Evolutionary conservation across 2,797 vertebrate genomes (phyloP).

Genomic region (Limosa lapponica): DNA sequence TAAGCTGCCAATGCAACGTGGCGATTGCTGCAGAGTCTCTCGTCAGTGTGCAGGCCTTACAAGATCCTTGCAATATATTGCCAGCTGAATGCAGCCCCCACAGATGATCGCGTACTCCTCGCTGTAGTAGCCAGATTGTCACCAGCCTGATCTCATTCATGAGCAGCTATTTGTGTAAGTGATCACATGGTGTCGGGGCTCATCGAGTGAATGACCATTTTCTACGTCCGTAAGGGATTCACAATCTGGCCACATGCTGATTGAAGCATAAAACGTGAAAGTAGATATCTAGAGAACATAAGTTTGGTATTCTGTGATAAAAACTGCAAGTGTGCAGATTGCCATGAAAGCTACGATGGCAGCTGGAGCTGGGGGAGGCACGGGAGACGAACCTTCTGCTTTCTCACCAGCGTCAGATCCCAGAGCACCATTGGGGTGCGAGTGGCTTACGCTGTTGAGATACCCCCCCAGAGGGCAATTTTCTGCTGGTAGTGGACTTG

Average conservation of each 20-base stretch:
- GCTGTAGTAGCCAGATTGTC: background rate
- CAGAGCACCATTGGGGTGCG: background rate
- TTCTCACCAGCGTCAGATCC: background rate
- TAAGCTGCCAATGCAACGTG: background rate
- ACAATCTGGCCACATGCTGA: background rate
- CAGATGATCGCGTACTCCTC: background rate
- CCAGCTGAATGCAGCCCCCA: background rate
- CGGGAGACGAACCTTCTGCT: background rate
- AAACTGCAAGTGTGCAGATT: background rate
- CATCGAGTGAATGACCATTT: background rate
- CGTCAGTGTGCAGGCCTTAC: background rate
- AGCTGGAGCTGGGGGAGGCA: background rate
- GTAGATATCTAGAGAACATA: background rate
- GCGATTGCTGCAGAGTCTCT: background rate
- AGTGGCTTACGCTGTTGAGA: background rate
- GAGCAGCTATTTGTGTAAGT: conserved; percentile 1
- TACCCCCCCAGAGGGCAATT: background rate
- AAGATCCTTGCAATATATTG: background rate
- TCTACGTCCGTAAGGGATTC: background rate
- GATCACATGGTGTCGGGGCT: background rate
- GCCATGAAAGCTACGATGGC: background rate
- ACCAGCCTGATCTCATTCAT: conserved; percentile 14
- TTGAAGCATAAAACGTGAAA: conserved; percentile 3
- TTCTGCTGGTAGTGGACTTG: background rate
- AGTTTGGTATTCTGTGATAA: background rate